Base-by-base conservation (phyloP, 92 coral and sea anemone genomes). In the Epizoanthus stellaris region DNA sequence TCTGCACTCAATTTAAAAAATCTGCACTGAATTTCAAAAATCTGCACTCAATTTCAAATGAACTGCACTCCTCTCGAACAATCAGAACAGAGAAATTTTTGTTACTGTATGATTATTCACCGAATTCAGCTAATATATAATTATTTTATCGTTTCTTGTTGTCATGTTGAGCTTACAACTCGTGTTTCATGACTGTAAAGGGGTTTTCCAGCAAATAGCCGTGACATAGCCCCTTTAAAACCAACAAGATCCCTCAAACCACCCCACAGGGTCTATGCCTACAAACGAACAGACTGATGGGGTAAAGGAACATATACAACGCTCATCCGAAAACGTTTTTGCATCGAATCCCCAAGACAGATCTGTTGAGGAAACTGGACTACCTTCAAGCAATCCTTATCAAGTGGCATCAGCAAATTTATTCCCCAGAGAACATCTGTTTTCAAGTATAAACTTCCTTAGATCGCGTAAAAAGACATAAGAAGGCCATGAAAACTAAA, bases 391-490 rank as follows among this genome's bases (percentile, higher is more conserved):
- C 11, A n/a, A 2, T 42, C 69, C 12, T 42, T 66, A 71, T 21
- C 76, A 15, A 65, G 5, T 58, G 86, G 82, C 3, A 73, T 88
- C 12, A 23, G 45, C 67, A 30, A 82, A 20, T 82, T 14, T 21
- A 68, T 82, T 16, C 89, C 87, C 39, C 92, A 89, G 39, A 89
- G 71, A 23, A 77, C 47, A 0, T 82, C 82, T 0, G 7, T 8
- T 15, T 53, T 87, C 49, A 85, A 74, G 75, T 80, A 34, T 47
- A 89, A 80, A 6, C 40, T 89, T 15, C 92, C 84, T 7, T 89
- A 86, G 90, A 87, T 87, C 6, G 87, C 93, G 62, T 16, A 90
- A 86, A 90, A 90, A 67, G 89, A n/a, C 79, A 89, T 56, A 67
- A 70, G 67, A 82, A 59, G 54, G 90, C 88, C 20, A 54, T 82